Base-by-base conservation (phyloP, 37 sponge, comb jelly and placozoan species). In the Halichondria panicea region DNA sequence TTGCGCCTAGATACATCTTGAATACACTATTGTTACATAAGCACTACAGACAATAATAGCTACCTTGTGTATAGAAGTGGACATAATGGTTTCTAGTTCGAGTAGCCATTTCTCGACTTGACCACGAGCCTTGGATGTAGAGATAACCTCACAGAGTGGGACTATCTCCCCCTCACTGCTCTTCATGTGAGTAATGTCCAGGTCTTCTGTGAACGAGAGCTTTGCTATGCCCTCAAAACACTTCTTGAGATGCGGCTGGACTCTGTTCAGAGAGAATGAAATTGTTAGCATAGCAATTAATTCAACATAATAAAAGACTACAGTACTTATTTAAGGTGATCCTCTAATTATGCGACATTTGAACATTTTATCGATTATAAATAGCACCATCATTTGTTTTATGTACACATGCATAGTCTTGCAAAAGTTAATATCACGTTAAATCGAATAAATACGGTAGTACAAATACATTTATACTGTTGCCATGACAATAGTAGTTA, bases 221-320 rank as follows among this genome's bases (percentile, higher is more conserved):
- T 83, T 82, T 43, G 99, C 94, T 68, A 99, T 99, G 25, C 99
- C 99, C 63, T 99, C 99, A 83, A 99, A 99, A 71, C 99, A 99
- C 84, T 99, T 99, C 92, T 99, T 99, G 81, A 99, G 77, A 48
- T 99, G 99, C 27, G 99, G 99, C 82, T 99, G 99, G 48, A 99
- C 99, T 37, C 93, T 92, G 71, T 28, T 34, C 1, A 30, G 32
- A 28, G 35, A 4, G 5, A 27, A 44, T 19, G 62, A 64, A 32
- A 42, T 4, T 30, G 22, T 33, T 36, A 4, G 11, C 15, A 15
- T 11, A 11, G 15, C 52, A 15, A 48, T 18, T 18, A 18, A 18
- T 48, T 48, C 15, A 18, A 48, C 15, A 15, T 15, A 48, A 48
- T 18, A 48, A 48, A 18, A 48, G 52, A 18, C 13, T 18, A 18